These are phyloP conservation scores for Hemiscyllium ocellatum DNA, from an alignment of 2,113 vertebrate species.

Conservation along the genomic window DNA sequence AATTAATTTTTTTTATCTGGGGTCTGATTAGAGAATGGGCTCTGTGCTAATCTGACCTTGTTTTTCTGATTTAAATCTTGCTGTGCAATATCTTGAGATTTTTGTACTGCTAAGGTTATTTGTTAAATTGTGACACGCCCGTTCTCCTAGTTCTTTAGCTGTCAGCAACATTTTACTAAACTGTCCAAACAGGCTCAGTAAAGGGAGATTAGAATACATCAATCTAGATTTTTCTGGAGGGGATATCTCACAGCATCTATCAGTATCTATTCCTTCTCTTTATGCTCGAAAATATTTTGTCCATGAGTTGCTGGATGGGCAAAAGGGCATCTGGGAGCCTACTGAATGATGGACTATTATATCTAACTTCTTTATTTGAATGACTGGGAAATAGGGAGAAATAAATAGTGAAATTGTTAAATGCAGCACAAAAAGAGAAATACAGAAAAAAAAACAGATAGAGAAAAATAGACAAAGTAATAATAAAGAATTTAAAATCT, in stretches of 20 bases:
- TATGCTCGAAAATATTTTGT: neutral
- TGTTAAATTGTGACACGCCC: neutral
- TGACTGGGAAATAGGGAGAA: neutral
- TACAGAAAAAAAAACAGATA: neutral
- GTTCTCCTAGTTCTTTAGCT: neutral
- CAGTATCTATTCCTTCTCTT: neutral
- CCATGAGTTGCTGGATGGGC: neutral
- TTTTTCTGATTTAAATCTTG: neutral
- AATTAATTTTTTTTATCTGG: neutral
- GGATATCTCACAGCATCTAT: neutral
- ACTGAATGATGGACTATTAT: neutral
- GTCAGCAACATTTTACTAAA: neutral
- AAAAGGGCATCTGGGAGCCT: neutral
- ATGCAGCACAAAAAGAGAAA: neutral
- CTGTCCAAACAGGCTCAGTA: neutral
- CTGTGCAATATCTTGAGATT: neutral
- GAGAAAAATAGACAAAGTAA: neutral
- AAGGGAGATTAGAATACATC: neutral
- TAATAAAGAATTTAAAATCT: neutral
- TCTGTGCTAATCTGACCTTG: neutral
- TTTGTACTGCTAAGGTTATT: neutral
- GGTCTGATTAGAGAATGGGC: neutral
- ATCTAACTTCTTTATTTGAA: neutral
- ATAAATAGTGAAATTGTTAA: neutral
- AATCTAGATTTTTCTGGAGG: neutral